phyloP scores from a whole-genome alignment of 2,113 vertebrate species.

The Thalassoma bifasciatum region DNA sequence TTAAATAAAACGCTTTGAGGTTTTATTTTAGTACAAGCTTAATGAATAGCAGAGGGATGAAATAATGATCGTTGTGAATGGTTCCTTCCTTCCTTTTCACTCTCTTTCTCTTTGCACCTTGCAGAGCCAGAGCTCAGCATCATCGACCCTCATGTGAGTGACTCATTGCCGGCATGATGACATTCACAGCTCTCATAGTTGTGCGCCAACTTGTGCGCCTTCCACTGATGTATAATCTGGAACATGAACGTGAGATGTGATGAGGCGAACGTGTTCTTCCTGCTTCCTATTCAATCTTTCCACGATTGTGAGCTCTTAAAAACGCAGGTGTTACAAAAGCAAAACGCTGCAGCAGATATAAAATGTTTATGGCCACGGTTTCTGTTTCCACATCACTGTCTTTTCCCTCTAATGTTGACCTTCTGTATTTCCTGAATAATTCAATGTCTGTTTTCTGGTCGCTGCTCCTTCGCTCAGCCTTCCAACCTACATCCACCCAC shows the following conservation, averaged over 20 bases:
- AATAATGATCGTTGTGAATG: slow-evolving; percentile 29
- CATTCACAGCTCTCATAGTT: slow-evolving; percentile 68
- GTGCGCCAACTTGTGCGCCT: slow-evolving; percentile 59
- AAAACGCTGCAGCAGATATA: slow-evolving; percentile 45
- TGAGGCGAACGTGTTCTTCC: slow-evolving; percentile 25
- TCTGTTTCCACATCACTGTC: slow-evolving; percentile 44
- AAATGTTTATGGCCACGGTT: slow-evolving; percentile 19
- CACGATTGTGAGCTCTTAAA: slow-evolving; percentile 38
- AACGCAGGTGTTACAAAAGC: slow-evolving; percentile 76
- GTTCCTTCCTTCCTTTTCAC: slow-evolving; percentile 29
- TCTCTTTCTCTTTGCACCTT: slow-evolving; percentile 54
- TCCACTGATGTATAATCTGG: slow-evolving; percentile 54
- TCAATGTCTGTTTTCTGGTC: slow-evolving; percentile 65
- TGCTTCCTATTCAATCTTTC: slow-evolving; percentile 32
- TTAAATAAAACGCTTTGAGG: slow-evolving; percentile 24
- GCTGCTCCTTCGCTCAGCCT: slow-evolving; percentile 62
- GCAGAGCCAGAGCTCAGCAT: slow-evolving; percentile 60
- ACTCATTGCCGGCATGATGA: slow-evolving; percentile 76
- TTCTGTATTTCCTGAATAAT: slow-evolving; percentile 76
- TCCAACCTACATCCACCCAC: slow-evolving; percentile 69
- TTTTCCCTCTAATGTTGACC: slow-evolving; percentile 42
- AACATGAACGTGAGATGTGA: slow-evolving; percentile 25
- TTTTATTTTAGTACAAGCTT: not conserved
- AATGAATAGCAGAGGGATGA: not conserved
- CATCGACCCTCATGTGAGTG: slow-evolving; percentile 67